Percentiles rank a stretch among this genome's conserved stretches.
These are phyloP conservation scores for Tetramorium bicarinatum DNA, from an alignment of 2,888 invertebrate species.

Conservation along the genomic window DNA sequence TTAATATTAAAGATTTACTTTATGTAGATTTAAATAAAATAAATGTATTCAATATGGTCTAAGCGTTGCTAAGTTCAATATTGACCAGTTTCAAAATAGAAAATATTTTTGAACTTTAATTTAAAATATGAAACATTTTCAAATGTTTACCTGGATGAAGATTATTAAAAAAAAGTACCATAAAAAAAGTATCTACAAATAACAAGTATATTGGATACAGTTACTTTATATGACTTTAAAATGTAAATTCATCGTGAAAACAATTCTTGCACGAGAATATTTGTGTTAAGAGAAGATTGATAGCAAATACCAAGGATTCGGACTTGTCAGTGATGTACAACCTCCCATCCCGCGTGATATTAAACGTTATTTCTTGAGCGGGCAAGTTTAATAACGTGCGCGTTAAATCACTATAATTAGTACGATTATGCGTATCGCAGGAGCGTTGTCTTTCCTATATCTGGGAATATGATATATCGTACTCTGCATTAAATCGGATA, in stretches of 20 bases:
- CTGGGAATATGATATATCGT: conserved; percentile 42
- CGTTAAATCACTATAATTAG: conserved; percentile 48
- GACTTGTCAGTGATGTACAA: conserved; percentile 31
- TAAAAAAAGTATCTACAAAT: too few relatives aligned
- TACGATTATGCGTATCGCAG: conserved; percentile 30
- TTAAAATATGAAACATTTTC: too few relatives aligned
- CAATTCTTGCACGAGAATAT: background rate
- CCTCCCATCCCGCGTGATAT: background rate
- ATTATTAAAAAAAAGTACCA: too few relatives aligned
- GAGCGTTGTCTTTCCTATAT: conserved; percentile 14
- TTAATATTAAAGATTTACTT: background rate
- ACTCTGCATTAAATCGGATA: conserved; percentile 22
- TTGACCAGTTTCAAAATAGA: too few relatives aligned
- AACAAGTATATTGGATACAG: too few relatives aligned
- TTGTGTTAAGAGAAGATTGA: conserved; percentile 22
- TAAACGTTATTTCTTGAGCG: conserved; percentile 8
- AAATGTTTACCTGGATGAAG: too few relatives aligned
- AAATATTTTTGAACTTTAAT: too few relatives aligned
- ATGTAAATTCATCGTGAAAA: background rate
- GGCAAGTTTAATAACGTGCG: conserved; percentile 35
- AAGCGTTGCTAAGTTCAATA: too few relatives aligned
- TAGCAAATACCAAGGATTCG: conserved; percentile 17
- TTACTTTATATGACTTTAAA: background rate
- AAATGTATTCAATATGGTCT: background rate
- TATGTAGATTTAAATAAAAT: background rate